Evolutionary conservation across 1,140 invertebrate species (phyloP).

Genomic region (Drosophila biarmipes): DNA sequence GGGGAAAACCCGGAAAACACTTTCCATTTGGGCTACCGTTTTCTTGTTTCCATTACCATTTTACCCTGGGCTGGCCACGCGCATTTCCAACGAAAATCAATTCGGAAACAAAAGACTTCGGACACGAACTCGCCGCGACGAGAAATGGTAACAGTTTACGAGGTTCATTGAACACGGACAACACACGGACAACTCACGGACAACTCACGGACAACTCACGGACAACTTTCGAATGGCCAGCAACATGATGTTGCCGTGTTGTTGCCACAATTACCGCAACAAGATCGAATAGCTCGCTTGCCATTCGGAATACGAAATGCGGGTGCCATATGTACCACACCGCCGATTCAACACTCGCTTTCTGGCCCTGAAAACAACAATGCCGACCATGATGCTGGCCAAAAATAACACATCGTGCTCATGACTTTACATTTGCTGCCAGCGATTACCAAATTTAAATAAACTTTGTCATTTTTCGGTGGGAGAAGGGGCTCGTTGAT

Average conservation of each 20-base stretch:
- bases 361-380: slow-evolving; percentile 40
- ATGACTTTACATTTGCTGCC: slow-evolving; percentile 17
- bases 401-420: slow-evolving; percentile 23
- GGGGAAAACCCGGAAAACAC: slow-evolving; percentile 34
- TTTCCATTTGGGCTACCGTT: slow-evolving; percentile 49
- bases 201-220: slow-evolving; percentile 51
- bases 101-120: slow-evolving; percentile 43
- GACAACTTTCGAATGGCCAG: slow-evolving; percentile 47
- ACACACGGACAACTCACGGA: slow-evolving; percentile 45
- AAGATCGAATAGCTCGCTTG: slow-evolving; percentile 22
- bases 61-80: slow-evolving; percentile 4
- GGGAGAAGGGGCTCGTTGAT: slow-evolving; percentile 3
- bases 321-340: slow-evolving; percentile 14
- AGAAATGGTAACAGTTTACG: slow-evolving; percentile 48
- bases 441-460: slow-evolving; percentile 44
- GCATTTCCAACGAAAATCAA: slow-evolving; percentile 39
- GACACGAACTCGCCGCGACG: slow-evolving; percentile 41
- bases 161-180: slow-evolving; percentile 56
- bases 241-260: slow-evolving; percentile 34
- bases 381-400: slow-evolving; percentile 31
- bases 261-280: slow-evolving; percentile 36
- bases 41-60: background rate
- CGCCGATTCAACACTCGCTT: slow-evolving; percentile 15
- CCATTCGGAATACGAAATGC: slow-evolving; percentile 22
- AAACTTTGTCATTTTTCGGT: slow-evolving; percentile 17